A percentile compares a stretch with the other conserved stretches of the same genome.
These are phyloP conservation scores for Marmota flaviventris DNA, from an alignment of 2,113 vertebrate species.

Conservation along the genomic window DNA sequence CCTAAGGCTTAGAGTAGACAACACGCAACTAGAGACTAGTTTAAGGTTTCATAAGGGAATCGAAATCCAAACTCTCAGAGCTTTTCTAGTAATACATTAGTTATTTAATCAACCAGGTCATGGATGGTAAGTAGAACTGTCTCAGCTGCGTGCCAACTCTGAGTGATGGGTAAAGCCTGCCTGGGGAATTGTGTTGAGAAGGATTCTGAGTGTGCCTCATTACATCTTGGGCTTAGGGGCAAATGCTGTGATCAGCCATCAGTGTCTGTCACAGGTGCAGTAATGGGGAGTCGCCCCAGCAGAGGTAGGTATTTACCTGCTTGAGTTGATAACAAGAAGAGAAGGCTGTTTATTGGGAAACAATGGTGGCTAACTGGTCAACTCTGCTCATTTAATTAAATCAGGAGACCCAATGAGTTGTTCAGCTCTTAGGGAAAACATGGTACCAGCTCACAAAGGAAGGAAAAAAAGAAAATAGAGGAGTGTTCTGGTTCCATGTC, in stretches of 20 bases:
- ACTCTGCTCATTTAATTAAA: conserved; percentile 2
- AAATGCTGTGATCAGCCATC: neutral
- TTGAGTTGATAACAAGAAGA: neutral
- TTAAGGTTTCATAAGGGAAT: conserved; percentile 42
- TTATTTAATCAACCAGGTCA: conserved; percentile 61
- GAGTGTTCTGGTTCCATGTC: neutral
- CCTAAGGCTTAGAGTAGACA: conserved; percentile 5
- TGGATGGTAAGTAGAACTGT: conserved; percentile 36
- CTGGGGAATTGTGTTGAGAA: neutral
- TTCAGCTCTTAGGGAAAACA: neutral
- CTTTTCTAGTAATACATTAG: conserved; percentile 58
- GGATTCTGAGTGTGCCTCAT: neutral
- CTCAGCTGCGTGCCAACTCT: neutral
- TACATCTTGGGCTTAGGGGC: neutral
- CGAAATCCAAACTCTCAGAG: conserved; percentile 68
- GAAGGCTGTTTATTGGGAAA: conserved; percentile 15
- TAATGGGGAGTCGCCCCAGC: neutral
- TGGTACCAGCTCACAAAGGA: neutral
- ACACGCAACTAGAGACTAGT: conserved; percentile 49
- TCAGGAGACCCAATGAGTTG: neutral
- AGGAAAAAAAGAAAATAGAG: neutral
- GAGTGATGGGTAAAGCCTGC: neutral
- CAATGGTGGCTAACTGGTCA: conserved; percentile 1
- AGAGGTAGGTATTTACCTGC: neutral
- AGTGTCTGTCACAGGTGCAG: neutral